These are phyloP conservation scores for Macrobrachium rosenbergii DNA, from an alignment of 1,140 invertebrate species.

Conservation along the genomic window DNA sequence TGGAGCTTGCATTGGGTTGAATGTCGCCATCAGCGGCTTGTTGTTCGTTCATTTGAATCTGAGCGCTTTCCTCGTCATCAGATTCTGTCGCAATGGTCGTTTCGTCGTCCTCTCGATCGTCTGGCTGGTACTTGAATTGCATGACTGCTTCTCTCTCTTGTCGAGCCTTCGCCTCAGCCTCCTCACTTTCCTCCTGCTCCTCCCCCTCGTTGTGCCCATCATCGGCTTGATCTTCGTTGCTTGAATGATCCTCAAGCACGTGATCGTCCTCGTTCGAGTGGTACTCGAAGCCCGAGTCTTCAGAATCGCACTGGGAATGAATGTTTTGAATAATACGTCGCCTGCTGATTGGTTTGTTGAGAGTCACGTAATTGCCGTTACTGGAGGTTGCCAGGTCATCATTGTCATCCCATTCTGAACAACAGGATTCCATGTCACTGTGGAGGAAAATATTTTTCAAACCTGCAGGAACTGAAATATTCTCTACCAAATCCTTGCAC, in stretches of 20 bases:
- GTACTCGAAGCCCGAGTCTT: conserved; percentile 51
- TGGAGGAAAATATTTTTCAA: neutral
- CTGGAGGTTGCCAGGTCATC: conserved; percentile 5
- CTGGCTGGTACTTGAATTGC: too few species aligned
- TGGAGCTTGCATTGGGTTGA: neutral
- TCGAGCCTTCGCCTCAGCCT: neutral
- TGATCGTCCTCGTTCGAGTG: conserved; percentile 50
- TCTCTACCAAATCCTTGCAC: too few species aligned
- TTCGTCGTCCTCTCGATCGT: neutral
- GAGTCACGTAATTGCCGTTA: conserved; percentile 42
- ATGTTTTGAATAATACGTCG: conserved; percentile 48
- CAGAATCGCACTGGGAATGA: conserved; percentile 37
- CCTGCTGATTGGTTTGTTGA: conserved; percentile 50
- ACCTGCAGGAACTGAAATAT: too few species aligned
- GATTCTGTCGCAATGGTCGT: conserved; percentile 28
- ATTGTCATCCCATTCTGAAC: conserved; percentile 57
- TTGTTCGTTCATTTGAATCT: neutral
- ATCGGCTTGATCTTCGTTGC: conserved; percentile 21
- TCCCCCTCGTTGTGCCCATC: neutral
- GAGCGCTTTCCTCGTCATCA: conserved; percentile 18
- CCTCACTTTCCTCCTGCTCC: conserved; percentile 31
- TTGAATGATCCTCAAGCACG: conserved; percentile 42
- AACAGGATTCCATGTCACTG: conserved; percentile 58
- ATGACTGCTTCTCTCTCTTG: too few species aligned
- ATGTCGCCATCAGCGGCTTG: neutral